A percentile compares a stretch with the other conserved stretches of the same genome.
phyloP scores from a whole-genome alignment of 2,888 invertebrate species.

The Tribolium freemani region DNA sequence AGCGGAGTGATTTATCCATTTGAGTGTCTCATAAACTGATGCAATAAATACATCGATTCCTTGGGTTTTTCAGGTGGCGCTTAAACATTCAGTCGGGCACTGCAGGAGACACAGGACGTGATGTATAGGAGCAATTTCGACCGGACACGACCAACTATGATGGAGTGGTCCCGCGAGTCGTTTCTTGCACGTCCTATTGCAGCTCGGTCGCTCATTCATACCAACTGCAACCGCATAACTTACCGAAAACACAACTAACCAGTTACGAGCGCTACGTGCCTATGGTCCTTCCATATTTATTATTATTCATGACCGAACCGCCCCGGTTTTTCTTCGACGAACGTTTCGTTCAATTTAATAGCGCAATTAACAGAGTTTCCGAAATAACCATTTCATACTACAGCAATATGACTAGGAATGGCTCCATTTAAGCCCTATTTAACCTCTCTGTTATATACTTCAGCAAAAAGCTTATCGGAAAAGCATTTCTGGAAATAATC shows the following conservation, averaged over 20 bases:
- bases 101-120: constrained; percentile 59
- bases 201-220: constrained; percentile 53
- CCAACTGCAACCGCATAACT: constrained; percentile 50
- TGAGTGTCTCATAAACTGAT: neutral
- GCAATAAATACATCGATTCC: neutral
- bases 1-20: constrained; percentile 5
- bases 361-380: constrained; percentile 30
- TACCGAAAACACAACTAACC: constrained; percentile 38
- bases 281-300: constrained; percentile 16
- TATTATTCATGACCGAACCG: constrained; percentile 22
- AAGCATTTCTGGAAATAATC: neutral
- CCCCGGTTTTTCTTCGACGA: constrained; percentile 14
- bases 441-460: neutral
- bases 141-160: constrained; percentile 63
- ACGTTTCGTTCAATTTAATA: constrained; percentile 19
- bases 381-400: neutral
- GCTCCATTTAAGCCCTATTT: neutral
- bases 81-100: constrained; percentile 54
- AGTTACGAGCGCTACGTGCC: constrained; percentile 37
- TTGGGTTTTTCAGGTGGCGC: neutral
- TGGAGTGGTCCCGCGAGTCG: constrained; percentile 60
- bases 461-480: neutral
- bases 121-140: constrained; percentile 64
- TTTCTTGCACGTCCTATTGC: constrained; percentile 57
- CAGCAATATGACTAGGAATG: neutral